Base-by-base conservation (phyloP, 2,113 vertebrate genomes). In the Petaurus breviceps region DNA sequence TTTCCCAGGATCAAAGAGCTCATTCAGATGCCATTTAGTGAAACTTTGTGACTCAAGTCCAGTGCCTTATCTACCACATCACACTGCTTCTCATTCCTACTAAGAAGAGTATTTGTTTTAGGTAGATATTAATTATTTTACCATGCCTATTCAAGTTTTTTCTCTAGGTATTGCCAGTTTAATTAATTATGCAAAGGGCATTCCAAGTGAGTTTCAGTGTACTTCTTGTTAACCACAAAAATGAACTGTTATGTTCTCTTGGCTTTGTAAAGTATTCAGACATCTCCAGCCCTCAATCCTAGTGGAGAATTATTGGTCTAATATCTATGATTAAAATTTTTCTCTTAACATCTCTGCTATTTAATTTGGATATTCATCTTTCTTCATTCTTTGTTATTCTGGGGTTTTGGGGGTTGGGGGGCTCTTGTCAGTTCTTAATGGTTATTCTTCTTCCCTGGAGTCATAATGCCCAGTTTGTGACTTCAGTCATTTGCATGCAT, bases 371-470 rank as follows among this genome's bases (percentile, higher is more conserved):
- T 51, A 54, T 84, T 96, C 22, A 54, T 53, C 51, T 94, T 95
- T 91, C 94, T 93, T 93, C 28, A 95, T 91, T 94, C 37, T 95
- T 84, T 23, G 19, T 90, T 97, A 89, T 90, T 96, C 93, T 95
- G 61, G 14, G 90, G 22, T 97, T 97, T 95, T 97, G n/a, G 55
- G 53, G 93, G 24, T 16, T 93, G 93, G 94, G 19, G 31, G 91
- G 8, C 94, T 96, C 14, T 96, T 14, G 90, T 97, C 68, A 97
- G 8, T 68, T 96, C 37, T 93, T 95, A 84, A 28, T 92, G 28
- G 52, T 95, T 92, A 92, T 98, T 96, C 51, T 97, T 46, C 43
- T 98, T 37, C 92, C 57, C 50, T 96, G 92, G 96, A 97, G 89
- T 94, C n/a, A 95, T 94, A 95, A 90, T n/a, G 12, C 0, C 94